These are phyloP conservation scores for Corythaeola cristata DNA, from an alignment of 2,113 vertebrate genomes.

Conservation along the genomic window DNA sequence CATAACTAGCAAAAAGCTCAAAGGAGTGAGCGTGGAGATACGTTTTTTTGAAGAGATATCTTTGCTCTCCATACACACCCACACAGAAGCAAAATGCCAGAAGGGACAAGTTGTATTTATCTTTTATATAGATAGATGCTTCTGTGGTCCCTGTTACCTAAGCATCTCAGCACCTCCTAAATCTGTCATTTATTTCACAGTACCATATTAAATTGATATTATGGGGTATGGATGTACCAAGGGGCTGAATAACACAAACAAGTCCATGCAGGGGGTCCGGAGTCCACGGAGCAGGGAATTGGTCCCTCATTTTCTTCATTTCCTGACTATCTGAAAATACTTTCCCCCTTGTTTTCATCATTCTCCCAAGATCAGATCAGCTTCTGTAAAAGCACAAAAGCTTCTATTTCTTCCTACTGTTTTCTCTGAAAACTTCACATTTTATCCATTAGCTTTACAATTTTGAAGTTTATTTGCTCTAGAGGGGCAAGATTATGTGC, in stretches of 20 bases:
- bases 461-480: neutral
- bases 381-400: neutral
- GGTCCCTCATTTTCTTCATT: neutral
- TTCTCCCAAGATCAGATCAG: neutral
- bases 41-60: neutral
- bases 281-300: neutral
- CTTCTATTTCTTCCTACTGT: neutral
- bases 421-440: neutral
- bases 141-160: conserved; percentile 1
- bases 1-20: neutral
- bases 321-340: neutral
- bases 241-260: neutral
- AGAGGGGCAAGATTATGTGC: neutral
- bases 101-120: conserved; percentile 41
- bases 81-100: conserved; percentile 32
- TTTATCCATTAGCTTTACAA: neutral
- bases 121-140: conserved; percentile 28
- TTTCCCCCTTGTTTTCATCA: neutral
- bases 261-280: neutral
- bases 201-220: neutral
- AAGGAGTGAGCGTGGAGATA: neutral
- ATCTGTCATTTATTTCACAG: conserved; percentile 27
- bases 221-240: neutral
- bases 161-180: neutral
- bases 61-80: conserved; percentile 1